phyloP scores from a whole-genome alignment of 2,797 vertebrate species.

The Scarus forsteni region DNA sequence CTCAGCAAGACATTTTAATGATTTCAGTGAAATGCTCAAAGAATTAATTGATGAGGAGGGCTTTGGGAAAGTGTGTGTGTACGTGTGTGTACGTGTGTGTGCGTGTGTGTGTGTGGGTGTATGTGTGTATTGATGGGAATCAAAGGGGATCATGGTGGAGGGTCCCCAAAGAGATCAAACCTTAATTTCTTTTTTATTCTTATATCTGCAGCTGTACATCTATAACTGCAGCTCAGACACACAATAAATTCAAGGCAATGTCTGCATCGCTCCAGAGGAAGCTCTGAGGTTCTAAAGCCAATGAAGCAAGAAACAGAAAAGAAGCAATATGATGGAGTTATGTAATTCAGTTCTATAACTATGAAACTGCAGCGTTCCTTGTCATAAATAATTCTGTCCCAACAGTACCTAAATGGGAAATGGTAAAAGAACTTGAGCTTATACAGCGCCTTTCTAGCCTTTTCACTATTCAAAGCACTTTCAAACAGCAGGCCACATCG shows the following conservation, averaged over 20 bases:
- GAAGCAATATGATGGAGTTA: no score
- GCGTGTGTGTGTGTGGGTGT: not conserved
- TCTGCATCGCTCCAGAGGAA: no score
- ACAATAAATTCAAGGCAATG: not conserved
- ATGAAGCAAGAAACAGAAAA: no score
- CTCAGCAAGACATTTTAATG: conserved; percentile 76
- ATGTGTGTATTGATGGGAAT: not conserved
- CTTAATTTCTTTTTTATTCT: conserved; percentile 55
- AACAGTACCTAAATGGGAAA: no score
- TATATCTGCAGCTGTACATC: conserved; percentile 15
- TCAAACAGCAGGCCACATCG: no score
- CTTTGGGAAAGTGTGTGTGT: conserved; percentile 32
- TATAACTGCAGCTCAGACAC: not conserved
- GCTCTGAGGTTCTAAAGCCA: no score
- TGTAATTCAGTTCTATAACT: no score
- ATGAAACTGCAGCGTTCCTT: no score
- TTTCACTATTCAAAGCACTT: no score
- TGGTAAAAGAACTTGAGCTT: no score
- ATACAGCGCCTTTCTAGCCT: no score
- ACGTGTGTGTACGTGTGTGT: not conserved
- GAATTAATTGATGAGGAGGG: conserved; percentile 73
- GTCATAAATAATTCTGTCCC: no score
- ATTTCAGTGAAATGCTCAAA: conserved; percentile 75
- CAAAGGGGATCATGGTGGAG: not conserved
- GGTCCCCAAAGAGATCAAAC: conserved; percentile 25